A percentile compares a stretch with the other conserved stretches of the same genome.
Conservation (phyloP, 2,888 invertebrate species). For the Anarsia innoxiella region DNA sequence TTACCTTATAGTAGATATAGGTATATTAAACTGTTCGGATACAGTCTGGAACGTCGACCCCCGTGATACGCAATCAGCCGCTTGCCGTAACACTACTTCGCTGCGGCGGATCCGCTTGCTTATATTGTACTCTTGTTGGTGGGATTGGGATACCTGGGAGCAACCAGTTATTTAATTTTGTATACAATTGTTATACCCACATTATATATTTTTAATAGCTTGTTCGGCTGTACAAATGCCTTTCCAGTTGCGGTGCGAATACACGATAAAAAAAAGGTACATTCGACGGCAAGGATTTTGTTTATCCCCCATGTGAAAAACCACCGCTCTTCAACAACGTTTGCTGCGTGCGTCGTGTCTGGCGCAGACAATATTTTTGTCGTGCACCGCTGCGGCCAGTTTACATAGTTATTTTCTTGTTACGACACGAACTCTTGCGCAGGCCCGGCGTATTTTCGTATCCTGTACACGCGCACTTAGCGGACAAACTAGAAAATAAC, state of each 20-base stretch:
- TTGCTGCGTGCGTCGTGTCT: too few species aligned
- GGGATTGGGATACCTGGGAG: conserved; percentile 3
- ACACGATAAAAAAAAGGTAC: not conserved
- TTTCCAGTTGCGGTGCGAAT: too few species aligned
- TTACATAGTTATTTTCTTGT: too few species aligned
- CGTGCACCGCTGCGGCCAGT: too few species aligned
- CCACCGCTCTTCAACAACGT: too few species aligned
- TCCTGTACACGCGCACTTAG: too few species aligned
- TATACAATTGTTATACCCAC: not conserved
- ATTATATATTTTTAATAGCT: too few species aligned
- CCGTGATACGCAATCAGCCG: conserved; percentile 89
- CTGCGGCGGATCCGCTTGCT: conserved; percentile 81
- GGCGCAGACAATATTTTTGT: too few species aligned
- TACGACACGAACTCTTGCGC: too few species aligned
- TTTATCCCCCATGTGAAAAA: not conserved
- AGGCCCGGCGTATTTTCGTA: too few species aligned
- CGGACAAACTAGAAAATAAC: too few species aligned
- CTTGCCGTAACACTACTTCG: conserved; percentile 84
- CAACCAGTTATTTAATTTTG: not conserved
- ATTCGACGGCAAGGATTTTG: not conserved
- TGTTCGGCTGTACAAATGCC: too few species aligned
- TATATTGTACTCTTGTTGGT: conserved; percentile 40
- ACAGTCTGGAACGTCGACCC: conserved; percentile 92
- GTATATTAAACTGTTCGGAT: conserved; percentile 90
- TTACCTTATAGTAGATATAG: conserved; percentile 86